These are phyloP conservation scores for Saccopteryx leptura DNA, from an alignment of 2,113 vertebrate genomes.

Conservation along the genomic window DNA sequence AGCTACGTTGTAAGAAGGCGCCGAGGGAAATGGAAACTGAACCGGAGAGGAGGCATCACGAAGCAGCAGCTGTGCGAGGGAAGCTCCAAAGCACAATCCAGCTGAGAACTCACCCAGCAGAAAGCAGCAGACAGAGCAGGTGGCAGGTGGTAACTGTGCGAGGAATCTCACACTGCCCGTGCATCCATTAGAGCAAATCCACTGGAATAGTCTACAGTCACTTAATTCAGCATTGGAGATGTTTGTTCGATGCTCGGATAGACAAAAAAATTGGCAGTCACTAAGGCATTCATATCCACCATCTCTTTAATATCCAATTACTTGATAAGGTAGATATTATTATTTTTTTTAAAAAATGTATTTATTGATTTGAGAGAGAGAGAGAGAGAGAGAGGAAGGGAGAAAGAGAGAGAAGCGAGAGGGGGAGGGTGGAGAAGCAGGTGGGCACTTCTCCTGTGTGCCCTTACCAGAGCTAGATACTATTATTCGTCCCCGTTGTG, in stretches of 20 bases:
- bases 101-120: neutral
- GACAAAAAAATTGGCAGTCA: neutral
- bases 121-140: neutral
- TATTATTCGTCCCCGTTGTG: neutral
- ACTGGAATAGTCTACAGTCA: neutral
- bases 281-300: neutral
- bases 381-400: no score
- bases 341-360: neutral
- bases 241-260: neutral
- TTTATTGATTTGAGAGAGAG: no score
- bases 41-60: rapidly evolving
- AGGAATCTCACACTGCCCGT: neutral
- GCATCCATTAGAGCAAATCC: neutral
- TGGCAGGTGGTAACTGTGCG: neutral
- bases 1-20: neutral
- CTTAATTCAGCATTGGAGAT: neutral
- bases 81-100: neutral
- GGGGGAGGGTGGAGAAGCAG: no score
- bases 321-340: neutral
- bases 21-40: conserved; percentile 24
- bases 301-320: neutral
- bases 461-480: no score
- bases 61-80: neutral
- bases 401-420: no score
- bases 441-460: no score